Percentiles rank a stretch among this genome's conserved stretches.
These are phyloP conservation scores for Pangasianodon gigas DNA, from an alignment of 2,113 vertebrate species.

Conservation along the genomic window DNA sequence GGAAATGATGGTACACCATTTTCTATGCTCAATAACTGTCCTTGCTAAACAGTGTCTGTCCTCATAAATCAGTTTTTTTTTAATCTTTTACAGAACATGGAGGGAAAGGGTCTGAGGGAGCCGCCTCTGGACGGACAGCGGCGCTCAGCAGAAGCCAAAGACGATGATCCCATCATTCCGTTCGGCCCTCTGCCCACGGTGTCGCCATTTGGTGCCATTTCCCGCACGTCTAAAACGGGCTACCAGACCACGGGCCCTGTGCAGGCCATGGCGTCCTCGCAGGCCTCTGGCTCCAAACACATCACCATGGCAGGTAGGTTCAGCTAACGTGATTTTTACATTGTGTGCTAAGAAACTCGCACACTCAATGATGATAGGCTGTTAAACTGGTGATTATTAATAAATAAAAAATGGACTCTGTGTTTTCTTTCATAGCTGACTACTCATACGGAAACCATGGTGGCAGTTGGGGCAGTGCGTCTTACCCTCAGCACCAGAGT, in stretches of 20 bases:
- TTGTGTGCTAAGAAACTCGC: not conserved
- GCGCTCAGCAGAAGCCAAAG: constrained; percentile 83
- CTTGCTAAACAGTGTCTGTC: too few relatives aligned
- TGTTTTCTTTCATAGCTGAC: constrained; percentile 70
- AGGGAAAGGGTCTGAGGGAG: constrained; percentile 87
- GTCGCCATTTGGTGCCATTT: constrained; percentile 95
- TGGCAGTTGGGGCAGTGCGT: constrained; percentile 82
- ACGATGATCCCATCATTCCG: constrained; percentile 96
- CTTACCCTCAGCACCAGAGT: constrained; percentile 87
- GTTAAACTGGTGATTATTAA: not conserved
- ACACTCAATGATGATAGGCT: not conserved
- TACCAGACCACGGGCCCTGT: constrained; percentile 89
- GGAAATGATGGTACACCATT: constrained; percentile 87
- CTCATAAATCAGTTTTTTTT: not conserved
- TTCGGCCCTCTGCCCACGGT: constrained; percentile 96
- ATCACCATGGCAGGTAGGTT: constrained; percentile 82
- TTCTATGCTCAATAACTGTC: too few relatives aligned
- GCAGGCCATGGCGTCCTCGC: constrained; percentile 83
- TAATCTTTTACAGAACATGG: constrained; percentile 77
- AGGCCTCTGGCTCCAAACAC: constrained; percentile 86
- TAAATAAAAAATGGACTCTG: not conserved
- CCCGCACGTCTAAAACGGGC: constrained; percentile 90
- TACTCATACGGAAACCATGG: constrained; percentile 87
- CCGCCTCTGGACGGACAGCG: constrained; percentile 86
- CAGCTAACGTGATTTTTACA: not conserved